These are phyloP conservation scores for Otus sunia DNA, from an alignment of 2,113 vertebrate species.

Conservation along the genomic window DNA sequence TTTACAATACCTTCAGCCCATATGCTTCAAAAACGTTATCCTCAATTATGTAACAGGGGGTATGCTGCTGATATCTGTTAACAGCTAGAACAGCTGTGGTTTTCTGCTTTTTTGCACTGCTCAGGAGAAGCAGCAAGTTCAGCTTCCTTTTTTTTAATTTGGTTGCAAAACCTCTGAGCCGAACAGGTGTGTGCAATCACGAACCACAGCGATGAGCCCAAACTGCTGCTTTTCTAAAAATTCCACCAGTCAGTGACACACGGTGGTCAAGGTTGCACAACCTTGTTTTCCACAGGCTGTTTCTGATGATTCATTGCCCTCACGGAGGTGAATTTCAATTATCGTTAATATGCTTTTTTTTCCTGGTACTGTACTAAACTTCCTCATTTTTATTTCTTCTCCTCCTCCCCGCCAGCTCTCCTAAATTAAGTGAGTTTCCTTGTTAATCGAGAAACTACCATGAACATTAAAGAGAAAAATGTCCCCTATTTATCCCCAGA, in stretches of 20 bases:
- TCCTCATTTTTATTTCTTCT: slow-evolving; percentile 72
- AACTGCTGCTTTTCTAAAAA: slow-evolving; percentile 86
- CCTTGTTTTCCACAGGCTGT: slow-evolving; percentile 81
- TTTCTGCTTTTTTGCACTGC: slow-evolving; percentile 80
- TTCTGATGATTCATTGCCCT: slow-evolving; percentile 84
- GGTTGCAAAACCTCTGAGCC: slow-evolving; percentile 83
- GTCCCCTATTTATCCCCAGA: background rate
- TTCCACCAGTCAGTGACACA: slow-evolving; percentile 80
- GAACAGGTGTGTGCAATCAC: slow-evolving; percentile 88
- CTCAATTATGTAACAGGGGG: slow-evolving; percentile 85
- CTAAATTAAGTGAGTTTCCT: background rate
- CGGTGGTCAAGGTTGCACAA: slow-evolving; percentile 84
- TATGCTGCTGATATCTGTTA: slow-evolving; percentile 84
- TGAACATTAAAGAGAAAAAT: background rate
- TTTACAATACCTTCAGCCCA: slow-evolving; percentile 79
- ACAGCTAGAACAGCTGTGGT: slow-evolving; percentile 86
- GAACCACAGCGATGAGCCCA: slow-evolving; percentile 81
- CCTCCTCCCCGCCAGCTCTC: background rate
- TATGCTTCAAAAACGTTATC: slow-evolving; percentile 84
- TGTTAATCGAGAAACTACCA: background rate
- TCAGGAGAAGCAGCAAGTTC: slow-evolving; percentile 78
- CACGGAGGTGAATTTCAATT: slow-evolving; percentile 80
- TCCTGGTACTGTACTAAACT: slow-evolving; percentile 69
- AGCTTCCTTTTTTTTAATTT: slow-evolving; percentile 80
- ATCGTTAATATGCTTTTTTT: slow-evolving; percentile 70